Conservation (phyloP, 2,797 vertebrate genomes). For the Microcaecilia unicolor region DNA sequence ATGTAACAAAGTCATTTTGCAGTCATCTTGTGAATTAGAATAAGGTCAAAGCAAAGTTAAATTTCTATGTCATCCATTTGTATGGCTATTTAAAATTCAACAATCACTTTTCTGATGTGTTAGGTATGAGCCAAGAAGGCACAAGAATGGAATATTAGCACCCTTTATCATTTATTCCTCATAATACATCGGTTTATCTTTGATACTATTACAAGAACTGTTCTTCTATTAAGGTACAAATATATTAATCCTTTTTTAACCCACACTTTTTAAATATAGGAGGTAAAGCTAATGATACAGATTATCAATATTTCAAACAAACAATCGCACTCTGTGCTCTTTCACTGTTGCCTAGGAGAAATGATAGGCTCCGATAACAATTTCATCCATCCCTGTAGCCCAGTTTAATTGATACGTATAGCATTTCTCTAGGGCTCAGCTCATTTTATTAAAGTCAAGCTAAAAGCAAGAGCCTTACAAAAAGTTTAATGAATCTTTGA, state of each 20-base stretch:
- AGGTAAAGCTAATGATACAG: slow-evolving; percentile 29
- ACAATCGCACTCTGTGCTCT: too few species aligned
- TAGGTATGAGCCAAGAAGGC: slow-evolving; percentile 89
- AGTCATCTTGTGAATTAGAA: slow-evolving; percentile 74
- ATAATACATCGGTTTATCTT: slow-evolving; percentile 72
- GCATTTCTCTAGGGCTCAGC: neutral
- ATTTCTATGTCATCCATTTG: slow-evolving; percentile 68
- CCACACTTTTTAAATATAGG: slow-evolving; percentile 33
- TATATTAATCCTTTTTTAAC: slow-evolving; percentile 64
- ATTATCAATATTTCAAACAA: too few species aligned
- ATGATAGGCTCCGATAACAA: neutral
- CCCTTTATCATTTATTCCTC: slow-evolving; percentile 70
- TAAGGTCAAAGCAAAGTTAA: slow-evolving; percentile 85
- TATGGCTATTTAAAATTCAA: slow-evolving; percentile 83
- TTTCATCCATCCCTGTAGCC: neutral
- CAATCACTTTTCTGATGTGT: slow-evolving; percentile 76
- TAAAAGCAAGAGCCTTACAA: too few species aligned
- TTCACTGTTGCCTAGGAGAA: neutral
- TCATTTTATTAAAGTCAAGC: slow-evolving; percentile 3
- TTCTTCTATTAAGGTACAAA: slow-evolving; percentile 64
- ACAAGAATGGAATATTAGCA: slow-evolving; percentile 70
- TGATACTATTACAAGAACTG: slow-evolving; percentile 65
- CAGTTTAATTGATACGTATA: slow-evolving; percentile 1
- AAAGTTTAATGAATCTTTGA: too few species aligned
- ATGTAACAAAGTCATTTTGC: slow-evolving; percentile 72